Percentiles rank a stretch among this genome's conserved stretches.
Evolutionary conservation across 2,113 vertebrate genomes (phyloP).

Genomic region (Rhombomys opimus): DNA sequence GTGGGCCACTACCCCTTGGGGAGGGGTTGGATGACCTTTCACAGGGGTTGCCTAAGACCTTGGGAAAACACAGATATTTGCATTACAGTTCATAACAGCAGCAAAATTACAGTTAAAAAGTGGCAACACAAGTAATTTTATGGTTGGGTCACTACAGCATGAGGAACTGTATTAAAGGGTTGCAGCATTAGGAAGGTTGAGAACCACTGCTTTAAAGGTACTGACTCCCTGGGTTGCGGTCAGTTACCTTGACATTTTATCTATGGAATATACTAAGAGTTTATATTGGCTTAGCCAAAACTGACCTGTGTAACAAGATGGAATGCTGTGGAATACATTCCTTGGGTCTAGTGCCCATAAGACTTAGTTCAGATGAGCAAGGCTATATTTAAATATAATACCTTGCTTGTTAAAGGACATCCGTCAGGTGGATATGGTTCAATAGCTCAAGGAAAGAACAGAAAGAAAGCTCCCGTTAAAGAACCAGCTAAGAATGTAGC

Average conservation of each 20-base stretch:
- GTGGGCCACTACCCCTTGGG: not conserved
- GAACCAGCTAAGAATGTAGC: not conserved
- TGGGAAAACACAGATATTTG: not conserved
- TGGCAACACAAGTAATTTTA: not conserved
- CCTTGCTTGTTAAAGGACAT: constrained; percentile 18
- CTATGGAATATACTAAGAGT: not conserved
- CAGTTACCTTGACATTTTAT: constrained; percentile 12
- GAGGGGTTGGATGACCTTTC: not conserved
- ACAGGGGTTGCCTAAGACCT: not conserved
- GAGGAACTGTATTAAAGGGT: not conserved
- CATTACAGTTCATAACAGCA: not conserved
- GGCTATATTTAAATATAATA: not conserved
- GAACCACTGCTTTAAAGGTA: not conserved
- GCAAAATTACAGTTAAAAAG: not conserved
- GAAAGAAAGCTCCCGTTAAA: not conserved
- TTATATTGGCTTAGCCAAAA: not conserved
- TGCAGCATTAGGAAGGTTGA: not conserved
- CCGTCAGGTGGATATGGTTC: constrained; percentile 60
- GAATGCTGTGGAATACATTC: not conserved
- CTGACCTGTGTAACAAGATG: not conserved
- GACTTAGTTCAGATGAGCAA: not conserved
- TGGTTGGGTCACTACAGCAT: not conserved
- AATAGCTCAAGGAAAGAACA: constrained; percentile 2
- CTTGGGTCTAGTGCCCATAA: not conserved
- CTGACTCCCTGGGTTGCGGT: not conserved